Conservation (phyloP, 2,888 invertebrate species). For the Mactromeris polynyma region DNA sequence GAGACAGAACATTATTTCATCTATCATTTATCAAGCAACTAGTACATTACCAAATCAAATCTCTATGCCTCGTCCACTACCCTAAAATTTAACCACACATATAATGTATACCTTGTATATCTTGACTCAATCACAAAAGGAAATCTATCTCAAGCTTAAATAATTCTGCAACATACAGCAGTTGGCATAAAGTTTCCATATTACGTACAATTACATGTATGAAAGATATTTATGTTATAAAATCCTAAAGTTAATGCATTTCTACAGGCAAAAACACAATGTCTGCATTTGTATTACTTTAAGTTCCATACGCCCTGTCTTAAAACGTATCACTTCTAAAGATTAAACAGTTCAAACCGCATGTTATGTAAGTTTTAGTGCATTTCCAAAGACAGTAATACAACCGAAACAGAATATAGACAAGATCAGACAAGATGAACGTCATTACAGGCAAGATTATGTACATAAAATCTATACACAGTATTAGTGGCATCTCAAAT, state of each 20-base stretch:
- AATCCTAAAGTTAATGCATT: neutral
- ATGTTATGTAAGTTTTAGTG: neutral
- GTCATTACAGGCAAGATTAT: neutral
- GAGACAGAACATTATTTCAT: neutral
- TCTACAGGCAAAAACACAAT: neutral
- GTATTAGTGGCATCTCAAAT: neutral
- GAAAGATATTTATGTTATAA: too few relatives aligned
- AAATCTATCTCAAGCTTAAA: too few relatives aligned
- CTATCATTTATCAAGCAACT: neutral
- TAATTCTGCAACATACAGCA: too few relatives aligned
- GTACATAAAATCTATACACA: neutral
- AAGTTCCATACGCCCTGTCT: neutral
- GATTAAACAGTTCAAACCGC: neutral
- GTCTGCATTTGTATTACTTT: neutral
- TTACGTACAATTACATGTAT: too few relatives aligned
- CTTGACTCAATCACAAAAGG: neutral
- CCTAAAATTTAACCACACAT: conserved; percentile 30
- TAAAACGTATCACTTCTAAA: neutral
- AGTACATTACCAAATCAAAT: conserved; percentile 22
- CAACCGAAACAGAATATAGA: neutral
- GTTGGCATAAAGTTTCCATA: too few relatives aligned
- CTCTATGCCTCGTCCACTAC: conserved; percentile 19
- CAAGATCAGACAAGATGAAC: neutral
- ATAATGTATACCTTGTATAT: neutral
- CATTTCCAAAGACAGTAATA: neutral